Base-by-base conservation (phyloP, 2,888 invertebrate species). In the Spisula solida region DNA sequence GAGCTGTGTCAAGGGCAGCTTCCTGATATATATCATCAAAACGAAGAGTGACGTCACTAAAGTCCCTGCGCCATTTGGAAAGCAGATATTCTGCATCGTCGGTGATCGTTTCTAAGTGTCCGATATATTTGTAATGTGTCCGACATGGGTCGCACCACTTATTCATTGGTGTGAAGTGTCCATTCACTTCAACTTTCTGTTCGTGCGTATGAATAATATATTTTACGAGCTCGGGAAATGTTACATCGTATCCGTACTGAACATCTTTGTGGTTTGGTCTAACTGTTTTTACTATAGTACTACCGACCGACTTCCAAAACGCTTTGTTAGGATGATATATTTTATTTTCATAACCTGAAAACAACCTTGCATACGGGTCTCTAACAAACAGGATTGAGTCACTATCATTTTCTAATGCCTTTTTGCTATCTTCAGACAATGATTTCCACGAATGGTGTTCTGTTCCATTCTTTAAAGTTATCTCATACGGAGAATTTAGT, bases 281-380 rank as follows among this genome's bases (percentile, higher is more conserved):
- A 0, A 56, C 29, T 29, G 25, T 47, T 1, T 66, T 47, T 20
- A 83, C 20, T 20, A 83, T 47, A n/a, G 75, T 25, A 0, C 18
- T 75, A 10, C 70, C 70, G 10, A 83, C n/a, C 2, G 48, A 34
- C 25, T 48, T 47, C 83, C 83, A 83, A 25, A 60, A 83, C 51
- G 25, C 48, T 25, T n/a, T 20, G 25, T 83, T 83, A 1, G 83
- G 41, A 70, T 83, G 75, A 75, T 83, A 83, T 1, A 83, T 75
- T 83, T 83, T 83, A 48, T 83, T 75, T 29, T 75, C 75, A 48
- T 83, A 83, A 48, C 70, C 83, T 1, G 82, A 66, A 82, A 66
- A 82, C n/a, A 82, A n/a, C 41, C 82, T 18, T 10, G 82, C 60
- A 25, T 1, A 83, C 18, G 83, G 83, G 20, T 83, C 70, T 48